Conservation (phyloP, 2,113 vertebrate species). For the Cochlearius cochlearius region DNA sequence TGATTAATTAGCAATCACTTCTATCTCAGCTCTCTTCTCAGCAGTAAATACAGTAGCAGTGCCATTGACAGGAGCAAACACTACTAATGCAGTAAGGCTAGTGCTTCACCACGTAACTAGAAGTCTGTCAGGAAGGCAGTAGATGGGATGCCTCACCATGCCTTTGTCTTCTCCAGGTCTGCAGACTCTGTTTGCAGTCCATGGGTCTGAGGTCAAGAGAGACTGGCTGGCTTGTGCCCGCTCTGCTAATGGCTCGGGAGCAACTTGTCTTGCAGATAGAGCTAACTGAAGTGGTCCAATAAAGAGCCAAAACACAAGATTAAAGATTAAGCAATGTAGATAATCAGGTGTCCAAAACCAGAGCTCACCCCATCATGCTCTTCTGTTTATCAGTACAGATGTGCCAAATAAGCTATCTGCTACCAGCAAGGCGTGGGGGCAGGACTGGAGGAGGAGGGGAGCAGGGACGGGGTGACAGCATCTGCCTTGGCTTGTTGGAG, state of each 20-base stretch:
- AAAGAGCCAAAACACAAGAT: neutral
- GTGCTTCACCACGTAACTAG: neutral
- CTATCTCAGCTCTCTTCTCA: neutral
- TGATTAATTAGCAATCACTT: neutral
- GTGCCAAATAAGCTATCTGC: neutral
- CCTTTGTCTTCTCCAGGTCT: neutral
- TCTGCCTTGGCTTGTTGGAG: neutral
- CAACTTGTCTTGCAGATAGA: neutral
- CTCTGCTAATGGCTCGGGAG: neutral
- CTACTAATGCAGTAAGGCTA: neutral
- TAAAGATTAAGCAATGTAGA: neutral
- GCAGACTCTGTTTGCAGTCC: neutral
- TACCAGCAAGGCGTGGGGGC: neutral
- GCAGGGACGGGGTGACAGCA: neutral
- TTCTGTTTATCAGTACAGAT: neutral
- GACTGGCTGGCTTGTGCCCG: neutral
- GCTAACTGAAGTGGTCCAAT: neutral
- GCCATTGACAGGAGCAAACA: neutral
- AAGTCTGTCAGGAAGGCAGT: neutral
- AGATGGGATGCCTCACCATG: neutral
- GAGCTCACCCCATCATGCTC: neutral
- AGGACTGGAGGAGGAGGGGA: neutral
- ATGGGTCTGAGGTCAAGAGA: neutral
- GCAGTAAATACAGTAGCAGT: neutral
- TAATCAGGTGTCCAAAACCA: neutral